These are phyloP conservation scores for Lichenostomus cassidix DNA, from an alignment of 2,113 vertebrate genomes.

Conservation along the genomic window DNA sequence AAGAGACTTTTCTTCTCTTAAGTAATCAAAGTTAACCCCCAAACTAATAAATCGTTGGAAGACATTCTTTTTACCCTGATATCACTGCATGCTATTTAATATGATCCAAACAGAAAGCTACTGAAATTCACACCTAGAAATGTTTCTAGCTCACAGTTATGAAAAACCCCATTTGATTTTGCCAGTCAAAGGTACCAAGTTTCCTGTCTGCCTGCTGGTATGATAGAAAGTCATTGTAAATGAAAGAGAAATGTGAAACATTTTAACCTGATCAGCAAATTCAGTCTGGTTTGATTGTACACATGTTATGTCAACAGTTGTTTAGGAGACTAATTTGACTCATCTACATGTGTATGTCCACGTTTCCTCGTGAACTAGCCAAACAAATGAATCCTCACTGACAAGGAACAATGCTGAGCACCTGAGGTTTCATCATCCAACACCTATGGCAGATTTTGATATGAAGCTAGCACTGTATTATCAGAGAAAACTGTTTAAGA, in stretches of 20 bases:
- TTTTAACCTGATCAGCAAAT: background rate
- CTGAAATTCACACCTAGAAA: background rate
- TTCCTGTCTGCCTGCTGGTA: background rate
- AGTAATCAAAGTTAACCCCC: background rate
- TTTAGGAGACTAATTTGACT: background rate
- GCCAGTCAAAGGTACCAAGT: background rate
- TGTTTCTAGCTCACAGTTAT: background rate
- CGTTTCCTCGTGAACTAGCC: background rate
- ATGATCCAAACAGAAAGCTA: background rate
- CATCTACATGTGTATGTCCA: too few relatives aligned
- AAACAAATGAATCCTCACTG: background rate
- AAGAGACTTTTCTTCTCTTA: background rate
- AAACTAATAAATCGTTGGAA: background rate
- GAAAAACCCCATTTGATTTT: background rate
- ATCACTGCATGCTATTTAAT: background rate
- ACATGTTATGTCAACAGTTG: background rate
- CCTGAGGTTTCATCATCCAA: background rate
- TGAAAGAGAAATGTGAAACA: background rate
- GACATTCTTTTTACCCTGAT: background rate
- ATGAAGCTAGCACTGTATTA: background rate
- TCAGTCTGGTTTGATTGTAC: background rate
- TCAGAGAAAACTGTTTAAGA: background rate
- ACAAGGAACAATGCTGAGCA: background rate
- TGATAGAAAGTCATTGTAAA: background rate
- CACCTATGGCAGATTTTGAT: background rate